These are phyloP conservation scores for Luehdorfia chinensis DNA, from an alignment of 1,140 invertebrate genomes.

Conservation along the genomic window DNA sequence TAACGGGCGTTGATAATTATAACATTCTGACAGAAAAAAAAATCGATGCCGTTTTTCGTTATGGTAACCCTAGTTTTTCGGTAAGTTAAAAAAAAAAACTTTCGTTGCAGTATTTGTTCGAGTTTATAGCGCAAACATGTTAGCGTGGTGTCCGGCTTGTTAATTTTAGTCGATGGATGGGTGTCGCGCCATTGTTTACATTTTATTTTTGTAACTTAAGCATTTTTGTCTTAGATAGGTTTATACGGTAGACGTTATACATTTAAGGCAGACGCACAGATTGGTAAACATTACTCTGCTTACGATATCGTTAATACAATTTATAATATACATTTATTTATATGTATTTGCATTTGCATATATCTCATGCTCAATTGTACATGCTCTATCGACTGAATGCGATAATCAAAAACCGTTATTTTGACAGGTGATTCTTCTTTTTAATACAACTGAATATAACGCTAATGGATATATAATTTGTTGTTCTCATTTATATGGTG, in stretches of 20 bases:
- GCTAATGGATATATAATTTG: neutral
- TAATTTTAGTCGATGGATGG: constrained; percentile 50
- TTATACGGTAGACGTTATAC: constrained; percentile 67
- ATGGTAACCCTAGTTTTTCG: constrained; percentile 38
- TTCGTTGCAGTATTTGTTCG: constrained; percentile 52
- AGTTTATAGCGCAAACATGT: constrained; percentile 41
- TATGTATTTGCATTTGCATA: neutral
- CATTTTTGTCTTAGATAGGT: constrained; percentile 66
- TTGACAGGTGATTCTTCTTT: neutral
- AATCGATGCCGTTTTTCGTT: constrained; percentile 34
- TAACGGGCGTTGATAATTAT: neutral
- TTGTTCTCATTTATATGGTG: neutral
- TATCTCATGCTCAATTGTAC: constrained; percentile 6
- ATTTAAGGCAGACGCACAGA: constrained; percentile 44
- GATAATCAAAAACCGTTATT: too few relatives aligned
- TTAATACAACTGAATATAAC: too few relatives aligned
- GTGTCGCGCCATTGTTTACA: constrained; percentile 44
- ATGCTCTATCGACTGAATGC: neutral
- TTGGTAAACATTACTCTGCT: constrained; percentile 21
- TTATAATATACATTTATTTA: constrained; percentile 18
- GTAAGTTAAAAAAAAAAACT: constrained; percentile 21
- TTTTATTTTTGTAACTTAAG: constrained; percentile 48
- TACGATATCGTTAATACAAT: neutral
- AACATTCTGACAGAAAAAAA: constrained; percentile 50
- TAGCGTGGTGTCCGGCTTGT: constrained; percentile 34